Base-by-base conservation (phyloP, 1,140 invertebrate species). In the Drosophila sp. region DNA sequence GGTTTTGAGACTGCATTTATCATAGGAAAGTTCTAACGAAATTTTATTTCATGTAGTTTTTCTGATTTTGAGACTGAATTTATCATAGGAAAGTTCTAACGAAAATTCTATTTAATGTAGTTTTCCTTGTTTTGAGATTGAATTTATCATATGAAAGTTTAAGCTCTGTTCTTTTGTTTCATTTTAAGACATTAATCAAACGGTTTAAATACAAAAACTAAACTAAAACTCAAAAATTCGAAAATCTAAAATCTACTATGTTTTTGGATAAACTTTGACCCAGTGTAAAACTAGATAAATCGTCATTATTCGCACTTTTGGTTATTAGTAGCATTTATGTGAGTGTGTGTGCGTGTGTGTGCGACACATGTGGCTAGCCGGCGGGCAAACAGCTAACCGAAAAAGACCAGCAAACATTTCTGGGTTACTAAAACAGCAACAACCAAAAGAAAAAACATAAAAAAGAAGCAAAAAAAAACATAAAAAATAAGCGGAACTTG, bases 401-500 rank as follows among this genome's bases (percentile, higher is more conserved):
- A 50, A 50, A 50, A 17, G 44, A 50, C 44, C 44, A 50, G 44
- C 44, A 50, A 50, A 27, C 44, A 50, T 50, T 50, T 87, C 83
- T 87, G 84, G 84, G 84, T 87, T 89, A 89, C 79, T 87, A 87
- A 89, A 89, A 87, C 84, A 83, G 72, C 61, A 69, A 65, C 66
- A 68, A 47, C 73, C 50, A 41, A 44, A 44, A 1, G 41, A 55
- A 76, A 57, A 73, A 67, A 62, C 35, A 65, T 76, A 66, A 40
- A 67, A 72, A 68, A 72, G 72, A 80, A 85, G 56, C 38, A 33
- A 50, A 64, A 50, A 64, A 64, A 65, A 66, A 71, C 50, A 72
- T 33, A 69, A 74, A 70, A 44, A 44, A 50, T n/a, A 89, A 87
- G 84, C 84, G 84, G 84, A 87, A 89, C 84, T 87, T 87, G 80